Evolutionary conservation across 1,140 invertebrate genomes (phyloP).

Genomic region (Cecropterus lyciades): DNA sequence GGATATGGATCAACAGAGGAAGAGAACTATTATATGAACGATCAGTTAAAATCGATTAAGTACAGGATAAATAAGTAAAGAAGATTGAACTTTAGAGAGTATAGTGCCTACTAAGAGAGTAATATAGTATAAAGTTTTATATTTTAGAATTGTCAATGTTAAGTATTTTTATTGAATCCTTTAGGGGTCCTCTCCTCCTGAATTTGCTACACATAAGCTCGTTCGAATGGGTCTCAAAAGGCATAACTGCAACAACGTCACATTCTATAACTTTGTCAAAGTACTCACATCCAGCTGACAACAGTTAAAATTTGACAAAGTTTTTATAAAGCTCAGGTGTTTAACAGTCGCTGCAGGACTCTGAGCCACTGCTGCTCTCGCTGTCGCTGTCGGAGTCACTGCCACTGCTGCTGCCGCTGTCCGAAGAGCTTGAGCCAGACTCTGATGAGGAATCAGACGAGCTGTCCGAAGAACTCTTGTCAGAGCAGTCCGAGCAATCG

Average conservation of each 20-base stretch:
- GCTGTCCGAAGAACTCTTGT: conserved; percentile 60
- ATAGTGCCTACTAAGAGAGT: too few relatives aligned
- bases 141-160: too few relatives aligned
- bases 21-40: too few relatives aligned
- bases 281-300: conserved; percentile 7
- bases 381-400: conserved; percentile 61
- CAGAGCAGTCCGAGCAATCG: conserved; percentile 62
- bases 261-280: conserved; percentile 28
- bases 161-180: too few relatives aligned
- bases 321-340: conserved; percentile 21
- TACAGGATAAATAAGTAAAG: too few relatives aligned
- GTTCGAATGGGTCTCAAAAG: background rate
- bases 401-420: conserved; percentile 62
- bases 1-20: too few relatives aligned
- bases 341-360: conserved; percentile 59
- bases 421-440: conserved; percentile 53
- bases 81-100: too few relatives aligned
- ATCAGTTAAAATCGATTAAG: too few relatives aligned
- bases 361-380: conserved; percentile 60
- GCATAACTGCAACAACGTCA: conserved; percentile 29
- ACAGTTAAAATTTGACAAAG: conserved; percentile 21
- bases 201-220: too few relatives aligned
- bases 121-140: too few relatives aligned
- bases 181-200: too few relatives aligned
- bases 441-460: conserved; percentile 62